A percentile compares a stretch with the other conserved stretches of the same genome.
Evolutionary conservation across 2,888 invertebrate genomes (phyloP).

Genomic region (Drosophila subsilvestris): DNA sequence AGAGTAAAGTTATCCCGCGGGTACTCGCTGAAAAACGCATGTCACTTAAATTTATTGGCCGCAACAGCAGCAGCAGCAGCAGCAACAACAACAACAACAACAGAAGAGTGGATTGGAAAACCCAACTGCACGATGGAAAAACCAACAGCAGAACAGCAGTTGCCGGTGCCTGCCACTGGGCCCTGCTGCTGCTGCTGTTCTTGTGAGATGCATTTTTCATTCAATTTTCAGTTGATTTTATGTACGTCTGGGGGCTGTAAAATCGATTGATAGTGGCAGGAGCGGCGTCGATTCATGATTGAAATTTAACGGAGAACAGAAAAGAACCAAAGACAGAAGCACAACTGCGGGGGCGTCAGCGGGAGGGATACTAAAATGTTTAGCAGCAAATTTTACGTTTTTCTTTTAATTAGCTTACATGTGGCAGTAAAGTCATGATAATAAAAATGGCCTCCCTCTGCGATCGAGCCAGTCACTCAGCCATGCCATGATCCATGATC

Average conservation of each 20-base stretch:
- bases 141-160: constrained; percentile 31
- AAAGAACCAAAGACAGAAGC: constrained; percentile 14
- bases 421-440: constrained; percentile 54
- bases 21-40: constrained; percentile 79
- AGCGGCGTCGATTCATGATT: constrained; percentile 58
- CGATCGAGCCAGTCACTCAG: neutral
- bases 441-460: constrained; percentile 21
- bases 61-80: constrained; percentile 44
- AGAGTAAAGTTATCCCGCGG: constrained; percentile 77
- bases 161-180: constrained; percentile 18
- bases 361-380: constrained; percentile 51
- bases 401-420: constrained; percentile 71
- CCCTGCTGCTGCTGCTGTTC: constrained; percentile 12
- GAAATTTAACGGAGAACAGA: constrained; percentile 57
- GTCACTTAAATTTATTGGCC: constrained; percentile 80
- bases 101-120: constrained; percentile 21
- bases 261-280: constrained; percentile 75
- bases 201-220: constrained; percentile 77
- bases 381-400: constrained; percentile 64
- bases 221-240: constrained; percentile 70
- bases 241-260: constrained; percentile 65
- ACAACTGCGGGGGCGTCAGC: constrained; percentile 16
- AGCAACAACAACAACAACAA: constrained; percentile 44
- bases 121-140: constrained; percentile 5
- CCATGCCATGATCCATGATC: neutral